Base-by-base conservation (phyloP, 2,888 invertebrate genomes). In the Balanococcus diminutus region DNA sequence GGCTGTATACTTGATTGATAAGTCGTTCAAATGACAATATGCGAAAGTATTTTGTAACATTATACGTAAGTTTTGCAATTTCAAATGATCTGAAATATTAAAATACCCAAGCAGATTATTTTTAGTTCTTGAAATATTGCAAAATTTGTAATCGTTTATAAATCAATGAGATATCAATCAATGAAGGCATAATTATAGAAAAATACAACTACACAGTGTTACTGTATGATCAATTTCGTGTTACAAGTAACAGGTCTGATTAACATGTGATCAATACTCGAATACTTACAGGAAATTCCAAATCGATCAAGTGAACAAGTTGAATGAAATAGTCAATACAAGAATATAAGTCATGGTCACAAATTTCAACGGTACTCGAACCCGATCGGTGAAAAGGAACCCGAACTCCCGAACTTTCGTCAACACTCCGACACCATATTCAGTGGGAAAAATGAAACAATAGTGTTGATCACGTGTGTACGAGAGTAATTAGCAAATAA, bases 301-400 rank as follows among this genome's bases (percentile, higher is more conserved):
- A 8, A 22, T 22, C 22, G 11, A 25, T 61, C 14, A 28, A 28
- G n/a, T 28, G 11, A 67, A 28, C 16, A 9, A 67, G 28, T 16
- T 67, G 67, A 67, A 28, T 28, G 28, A 14, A 67, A 16, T 67
- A 28, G 16, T 67, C 19, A 16, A 28, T 14, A 16, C 67, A 28
- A 67, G 36, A 72, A 72, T 72, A 25, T 72, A 79, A 79, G 75
- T 79, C 75, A 79, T 79, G 75, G 75, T 79, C 75, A 79, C 36
- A 11, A 32, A 19, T 28, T 67, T 31, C 28, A 67, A 67, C 67
- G 25, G 28, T 25, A 67, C 28, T 6, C 14, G 25, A 25, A 61
- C 14, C n/a, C 46, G n/a, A 46, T n/a, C 6, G 46, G 5, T 11
- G 0, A 46, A 56, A 56, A 56, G n/a, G n/a, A 56, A 22, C 56